These are phyloP conservation scores for Siniperca knerii DNA, from an alignment of 2,113 vertebrate genomes.

Conservation along the genomic window DNA sequence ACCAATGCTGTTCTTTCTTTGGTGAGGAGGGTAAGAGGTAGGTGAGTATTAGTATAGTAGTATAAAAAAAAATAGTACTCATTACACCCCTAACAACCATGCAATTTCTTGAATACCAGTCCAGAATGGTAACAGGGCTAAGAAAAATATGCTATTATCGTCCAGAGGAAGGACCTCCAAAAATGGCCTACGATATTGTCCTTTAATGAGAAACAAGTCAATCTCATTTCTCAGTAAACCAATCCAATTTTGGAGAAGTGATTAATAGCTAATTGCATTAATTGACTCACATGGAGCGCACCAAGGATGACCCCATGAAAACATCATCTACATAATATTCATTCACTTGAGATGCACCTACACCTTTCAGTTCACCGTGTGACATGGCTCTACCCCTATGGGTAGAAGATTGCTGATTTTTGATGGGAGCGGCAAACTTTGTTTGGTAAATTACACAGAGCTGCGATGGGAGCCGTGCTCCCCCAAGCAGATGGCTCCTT, in stretches of 20 bases:
- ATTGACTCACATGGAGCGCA: constrained; percentile 59
- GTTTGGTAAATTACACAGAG: constrained; percentile 80
- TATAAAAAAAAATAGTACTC: background rate
- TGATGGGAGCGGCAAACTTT: constrained; percentile 77
- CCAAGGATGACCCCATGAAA: constrained; percentile 56
- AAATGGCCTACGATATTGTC: constrained; percentile 23
- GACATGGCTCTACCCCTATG: constrained; percentile 39
- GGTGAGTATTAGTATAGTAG: background rate
- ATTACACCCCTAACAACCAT: background rate
- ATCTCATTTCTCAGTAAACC: constrained; percentile 71
- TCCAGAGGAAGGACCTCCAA: constrained; percentile 15
- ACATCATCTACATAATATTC: constrained; percentile 66
- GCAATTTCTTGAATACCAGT: background rate
- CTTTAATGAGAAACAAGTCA: constrained; percentile 72
- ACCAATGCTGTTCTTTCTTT: background rate
- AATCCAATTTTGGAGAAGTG: constrained; percentile 67
- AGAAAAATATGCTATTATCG: constrained; percentile 23
- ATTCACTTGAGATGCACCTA: constrained; percentile 68
- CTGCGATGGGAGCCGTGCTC: constrained; percentile 70
- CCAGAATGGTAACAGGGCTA: background rate
- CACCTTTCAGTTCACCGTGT: constrained; percentile 48
- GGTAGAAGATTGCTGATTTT: constrained; percentile 61
- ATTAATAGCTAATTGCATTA: constrained; percentile 76
- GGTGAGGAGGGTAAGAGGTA: background rate
- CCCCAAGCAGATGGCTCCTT: constrained; percentile 85